phyloP scores from a whole-genome alignment of 2,797 vertebrate genomes.

The Dendrocincla tyrannina region DNA sequence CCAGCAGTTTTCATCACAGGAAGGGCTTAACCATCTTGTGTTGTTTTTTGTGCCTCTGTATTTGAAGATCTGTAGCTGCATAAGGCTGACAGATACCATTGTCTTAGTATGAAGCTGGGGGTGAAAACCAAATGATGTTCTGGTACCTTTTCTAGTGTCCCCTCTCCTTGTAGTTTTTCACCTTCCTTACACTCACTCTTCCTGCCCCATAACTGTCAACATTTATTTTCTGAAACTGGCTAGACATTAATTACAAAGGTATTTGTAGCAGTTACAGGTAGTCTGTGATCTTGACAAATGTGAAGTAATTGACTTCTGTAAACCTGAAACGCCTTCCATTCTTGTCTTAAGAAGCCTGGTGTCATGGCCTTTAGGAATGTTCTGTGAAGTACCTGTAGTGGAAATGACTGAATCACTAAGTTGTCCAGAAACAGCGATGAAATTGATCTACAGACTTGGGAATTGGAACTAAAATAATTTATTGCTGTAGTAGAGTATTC shows the following conservation, averaged over 20 bases:
- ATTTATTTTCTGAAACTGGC: neutral
- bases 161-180: neutral
- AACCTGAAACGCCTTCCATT: neutral
- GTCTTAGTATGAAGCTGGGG: neutral
- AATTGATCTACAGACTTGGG: neutral
- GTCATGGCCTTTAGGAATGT: neutral
- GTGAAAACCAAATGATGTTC: neutral
- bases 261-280: neutral
- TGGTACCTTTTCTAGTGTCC: neutral
- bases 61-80: neutral
- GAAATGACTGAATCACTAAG: neutral
- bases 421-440: neutral
- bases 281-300: neutral
- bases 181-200: neutral
- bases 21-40: neutral
- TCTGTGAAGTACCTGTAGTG: neutral
- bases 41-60: fast-evolving
- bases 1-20: neutral
- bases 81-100: neutral
- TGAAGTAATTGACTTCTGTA: neutral
- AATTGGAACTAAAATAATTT: neutral
- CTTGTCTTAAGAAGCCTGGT: neutral
- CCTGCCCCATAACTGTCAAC: neutral
- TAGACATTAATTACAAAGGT: neutral
- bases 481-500: fast-evolving